Base-by-base conservation (phyloP, 2,113 vertebrate genomes). In the Odocoileus hemionus region DNA sequence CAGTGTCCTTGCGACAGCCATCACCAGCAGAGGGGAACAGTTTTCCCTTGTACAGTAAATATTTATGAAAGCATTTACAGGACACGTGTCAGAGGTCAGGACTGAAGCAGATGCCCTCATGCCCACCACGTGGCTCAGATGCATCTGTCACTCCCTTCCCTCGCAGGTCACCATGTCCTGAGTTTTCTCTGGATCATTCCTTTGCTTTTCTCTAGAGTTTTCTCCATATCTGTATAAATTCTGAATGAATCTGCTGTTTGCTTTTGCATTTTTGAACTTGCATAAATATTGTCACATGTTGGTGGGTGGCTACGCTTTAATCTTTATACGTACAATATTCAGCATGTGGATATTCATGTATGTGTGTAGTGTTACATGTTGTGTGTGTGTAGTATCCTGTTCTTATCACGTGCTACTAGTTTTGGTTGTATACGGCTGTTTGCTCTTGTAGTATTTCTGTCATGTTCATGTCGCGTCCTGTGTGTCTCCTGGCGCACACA, bases 301-400 rank as follows among this genome's bases (percentile, higher is more conserved):
- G 26, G 23, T 64, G 6, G 28, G 21, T 52, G 43, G 5, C 47
- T 58, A 0, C 17, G 28, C 50, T n/a, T 36, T n/a, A 17, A 10
- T 64, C 50, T 85, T n/a, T 25, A 8, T 14, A 5, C 3, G 3
- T 15, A 7, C 12, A 2, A 12, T 25, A 14, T n/a, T 54, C 33
- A 23, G 3, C 21, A 1, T 36, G 33, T 14, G 21, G 19, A 8
- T n/a, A 23, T 3, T 50, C 33, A 0, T 5, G 19, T 25, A 0
- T 33, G 6, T 54, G 50, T 82, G 30, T 25, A 14, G 79, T 13
- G 1, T 14, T 8, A 1, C 19, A 6, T 14, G 17, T n/a, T 0
- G 0, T 36, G 50, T 33, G 50, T 33, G 0, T 67, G 5, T 19
- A 8, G 9, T 39, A 12, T 21, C 36, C 33, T 1, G 0, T 43